Conservation (phyloP, 2,888 invertebrate species). For the Sinohyriopsis cumingii region DNA sequence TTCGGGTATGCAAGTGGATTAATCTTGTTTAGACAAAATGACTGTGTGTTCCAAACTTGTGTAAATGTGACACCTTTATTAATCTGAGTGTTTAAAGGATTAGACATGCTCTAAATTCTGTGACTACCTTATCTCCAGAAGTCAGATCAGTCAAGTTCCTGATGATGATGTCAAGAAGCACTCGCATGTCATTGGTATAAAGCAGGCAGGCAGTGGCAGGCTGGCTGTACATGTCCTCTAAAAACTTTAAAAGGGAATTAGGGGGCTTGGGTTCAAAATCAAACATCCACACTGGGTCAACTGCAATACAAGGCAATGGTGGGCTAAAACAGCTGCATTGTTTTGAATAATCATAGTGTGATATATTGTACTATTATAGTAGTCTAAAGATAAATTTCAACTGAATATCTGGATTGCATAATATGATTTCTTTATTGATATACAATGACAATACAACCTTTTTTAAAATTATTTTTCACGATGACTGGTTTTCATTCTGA, state of each 20-base stretch:
- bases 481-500: too few species aligned
- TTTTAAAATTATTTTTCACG: too few species aligned
- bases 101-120: neutral
- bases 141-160: slow-evolving; percentile 92
- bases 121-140: slow-evolving; percentile 80
- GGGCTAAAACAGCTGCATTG: neutral
- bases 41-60: too few species aligned
- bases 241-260: slow-evolving; percentile 90
- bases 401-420: too few species aligned
- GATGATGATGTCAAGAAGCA: slow-evolving; percentile 92
- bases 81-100: neutral
- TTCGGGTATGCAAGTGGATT: too few species aligned
- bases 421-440: too few species aligned
- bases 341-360: too few species aligned
- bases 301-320: slow-evolving; percentile 40
- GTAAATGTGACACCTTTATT: neutral
- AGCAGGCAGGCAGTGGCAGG: slow-evolving; percentile 87
- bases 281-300: slow-evolving; percentile 80
- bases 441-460: too few species aligned
- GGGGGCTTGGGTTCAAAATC: slow-evolving; percentile 86
- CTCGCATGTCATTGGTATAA: slow-evolving; percentile 95
- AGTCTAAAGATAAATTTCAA: too few species aligned
- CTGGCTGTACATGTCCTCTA: slow-evolving; percentile 87
- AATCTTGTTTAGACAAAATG: too few species aligned
- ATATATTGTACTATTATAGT: too few species aligned